Conservation (phyloP, 2,113 vertebrate species). For the Budorcas taxicolor region DNA sequence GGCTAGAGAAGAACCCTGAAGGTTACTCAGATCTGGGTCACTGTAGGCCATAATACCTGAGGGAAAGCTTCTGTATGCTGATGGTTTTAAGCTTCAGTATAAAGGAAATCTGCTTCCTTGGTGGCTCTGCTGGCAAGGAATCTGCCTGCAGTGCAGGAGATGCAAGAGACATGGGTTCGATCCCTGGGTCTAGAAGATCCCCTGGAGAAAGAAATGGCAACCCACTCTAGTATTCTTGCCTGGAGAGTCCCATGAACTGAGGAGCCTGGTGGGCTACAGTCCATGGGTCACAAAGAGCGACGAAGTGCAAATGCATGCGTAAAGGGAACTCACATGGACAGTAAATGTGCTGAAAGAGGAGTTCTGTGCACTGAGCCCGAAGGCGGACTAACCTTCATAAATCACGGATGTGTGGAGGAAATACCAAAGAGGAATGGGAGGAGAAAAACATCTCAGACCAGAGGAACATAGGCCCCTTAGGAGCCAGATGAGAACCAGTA, state of each 20-base stretch:
- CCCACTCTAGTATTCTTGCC: not conserved
- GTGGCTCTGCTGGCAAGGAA: fast-evolving
- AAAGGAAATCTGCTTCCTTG: not conserved
- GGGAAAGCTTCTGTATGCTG: not conserved
- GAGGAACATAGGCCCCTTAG: not conserved
- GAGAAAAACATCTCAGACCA: not conserved
- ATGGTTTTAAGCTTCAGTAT: not conserved
- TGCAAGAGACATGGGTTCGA: not conserved
- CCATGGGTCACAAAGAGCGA: not conserved
- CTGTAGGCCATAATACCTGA: not conserved
- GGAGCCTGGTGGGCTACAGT: not conserved
- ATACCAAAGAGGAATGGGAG: not conserved
- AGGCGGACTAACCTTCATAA: not conserved
- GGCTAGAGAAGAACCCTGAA: not conserved
- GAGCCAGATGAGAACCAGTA: not conserved
- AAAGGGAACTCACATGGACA: not conserved
- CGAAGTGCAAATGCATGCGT: not conserved
- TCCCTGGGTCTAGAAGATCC: not conserved
- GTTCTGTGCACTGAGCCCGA: not conserved
- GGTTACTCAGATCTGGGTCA: not conserved
- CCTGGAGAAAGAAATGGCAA: not conserved
- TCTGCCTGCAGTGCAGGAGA: not conserved
- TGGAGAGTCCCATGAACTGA: not conserved
- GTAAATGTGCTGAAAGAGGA: not conserved
- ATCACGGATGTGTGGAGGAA: not conserved